A percentile compares a stretch with the other conserved stretches of the same genome.
Conservation (phyloP, 2,113 vertebrate species). For the Silurus meridionalis region DNA sequence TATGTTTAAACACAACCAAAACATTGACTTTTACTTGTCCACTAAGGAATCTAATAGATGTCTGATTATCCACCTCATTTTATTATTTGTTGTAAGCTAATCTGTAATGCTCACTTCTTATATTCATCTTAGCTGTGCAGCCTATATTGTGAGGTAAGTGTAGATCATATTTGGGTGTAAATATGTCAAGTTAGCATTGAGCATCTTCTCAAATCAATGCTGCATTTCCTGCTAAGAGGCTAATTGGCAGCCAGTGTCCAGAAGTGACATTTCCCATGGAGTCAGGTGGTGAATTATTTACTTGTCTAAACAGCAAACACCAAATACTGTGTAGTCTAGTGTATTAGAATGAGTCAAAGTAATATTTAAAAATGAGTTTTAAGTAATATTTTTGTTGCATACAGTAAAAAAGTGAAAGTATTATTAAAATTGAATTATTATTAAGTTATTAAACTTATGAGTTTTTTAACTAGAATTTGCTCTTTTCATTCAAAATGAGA, state of each 20-base stretch:
- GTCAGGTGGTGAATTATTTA: constrained; percentile 55
- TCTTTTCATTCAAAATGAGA: neutral
- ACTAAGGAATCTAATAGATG: neutral
- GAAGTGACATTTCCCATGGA: constrained; percentile 51
- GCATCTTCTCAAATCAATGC: constrained; percentile 36
- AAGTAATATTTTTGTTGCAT: constrained; percentile 32
- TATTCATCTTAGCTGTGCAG: neutral
- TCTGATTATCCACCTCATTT: neutral
- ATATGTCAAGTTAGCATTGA: constrained; percentile 6
- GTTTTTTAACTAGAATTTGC: neutral
- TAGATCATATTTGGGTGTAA: constrained; percentile 31
- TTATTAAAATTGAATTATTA: neutral
- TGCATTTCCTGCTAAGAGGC: constrained; percentile 40
- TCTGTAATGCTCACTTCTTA: too few species aligned
- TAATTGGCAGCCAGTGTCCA: constrained; percentile 55
- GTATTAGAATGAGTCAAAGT: neutral
- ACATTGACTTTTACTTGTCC: neutral
- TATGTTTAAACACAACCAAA: neutral
- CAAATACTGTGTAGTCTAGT: constrained; percentile 13
- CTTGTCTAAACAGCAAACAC: constrained; percentile 37
- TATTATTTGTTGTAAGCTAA: neutral
- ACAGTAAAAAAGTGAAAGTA: neutral
- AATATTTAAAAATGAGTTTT: too few species aligned
- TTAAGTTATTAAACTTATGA: too few species aligned
- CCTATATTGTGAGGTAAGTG: neutral